Percentiles rank a stretch among this genome's conserved stretches.
Conservation (phyloP, 2,888 invertebrate species). For the Blastobasis adustella region DNA sequence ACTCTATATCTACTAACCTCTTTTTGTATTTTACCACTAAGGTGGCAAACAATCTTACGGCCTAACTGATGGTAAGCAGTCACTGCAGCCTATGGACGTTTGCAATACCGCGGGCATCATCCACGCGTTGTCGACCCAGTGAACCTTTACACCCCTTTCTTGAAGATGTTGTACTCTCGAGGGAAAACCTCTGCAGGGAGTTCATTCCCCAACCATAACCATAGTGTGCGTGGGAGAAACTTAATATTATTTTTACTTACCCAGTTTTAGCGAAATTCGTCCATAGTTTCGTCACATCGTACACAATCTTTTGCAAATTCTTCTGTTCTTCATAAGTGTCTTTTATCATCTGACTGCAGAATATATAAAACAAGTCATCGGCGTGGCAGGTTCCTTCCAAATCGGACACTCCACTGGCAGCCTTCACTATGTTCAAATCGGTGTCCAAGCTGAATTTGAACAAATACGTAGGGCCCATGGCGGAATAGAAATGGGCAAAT, state of each 20-base stretch:
- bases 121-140: too few species aligned
- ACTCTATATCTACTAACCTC: too few species aligned
- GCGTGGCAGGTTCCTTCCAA: constrained; percentile 56
- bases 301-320: constrained; percentile 27
- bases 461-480: not conserved
- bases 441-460: constrained; percentile 19
- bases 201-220: not conserved
- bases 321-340: constrained; percentile 30
- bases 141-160: too few species aligned
- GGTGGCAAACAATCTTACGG: too few species aligned
- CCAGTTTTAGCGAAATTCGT: constrained; percentile 52
- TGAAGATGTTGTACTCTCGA: too few species aligned
- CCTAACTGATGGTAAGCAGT: too few species aligned
- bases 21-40: too few species aligned
- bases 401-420: constrained; percentile 17
- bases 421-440: constrained; percentile 43
- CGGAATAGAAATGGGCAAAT: constrained; percentile 18
- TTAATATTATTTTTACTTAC: constrained; percentile 35
- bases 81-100: too few species aligned
- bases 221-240: too few species aligned
- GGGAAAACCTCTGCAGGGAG: too few species aligned
- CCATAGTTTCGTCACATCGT: constrained; percentile 45
- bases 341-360: constrained; percentile 37
- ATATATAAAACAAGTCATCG: constrained; percentile 64
- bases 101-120: too few species aligned